Evolutionary conservation across 1,140 invertebrate species (phyloP), one percentile per base, ranked within the genome.

Genomic region (Galendromus occidentalis): DNA sequence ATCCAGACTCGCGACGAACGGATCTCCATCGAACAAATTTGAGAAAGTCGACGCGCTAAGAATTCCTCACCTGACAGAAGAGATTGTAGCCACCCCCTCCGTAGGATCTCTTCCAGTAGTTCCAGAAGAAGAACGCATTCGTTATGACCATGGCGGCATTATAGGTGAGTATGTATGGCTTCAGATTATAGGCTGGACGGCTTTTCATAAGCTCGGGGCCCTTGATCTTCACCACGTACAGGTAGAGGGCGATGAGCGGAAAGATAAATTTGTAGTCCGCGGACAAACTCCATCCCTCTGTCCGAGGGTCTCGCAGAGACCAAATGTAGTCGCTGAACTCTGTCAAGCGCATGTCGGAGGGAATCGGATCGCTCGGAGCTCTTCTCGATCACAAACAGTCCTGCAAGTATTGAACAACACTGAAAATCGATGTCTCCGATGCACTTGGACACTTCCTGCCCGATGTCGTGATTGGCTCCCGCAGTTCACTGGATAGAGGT

Each of bases 201-300:
- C 76, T 66, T 14, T 70, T 69, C 78, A 79, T 79, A 44, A 76
- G 68, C 9, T 68, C 63, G 6, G 77, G 77, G 25, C 77, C 76
- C 18, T 68, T 30, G 9, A 59, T 20, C 25, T 63, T 67, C 12
- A 72, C 69, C 29, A 72, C 66, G 20, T 64, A 2, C 12, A 71
- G 29, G 44, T 72, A 72, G n/a, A 47, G 28, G 17, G 30, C 29
- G 5, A 71, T 4, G 17, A 59, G 14, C n/a, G 51, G 51, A 22
- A 59, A 59, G 1, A 59, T 25, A 22, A 59, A 59, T 9, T 22
- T 14, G 20, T 17, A 4, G 22, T 59, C 20, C 14, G 1, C 17
- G 17, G 51, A 29, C 14, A 59, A 22, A 59, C 51, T 22, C 51
- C 51, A 59, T 17, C 51, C 51, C 22, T 59, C 51, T 33, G 51